These are phyloP conservation scores for Hylaeus volcanicus DNA, from an alignment of 1,140 invertebrate species.

Conservation along the genomic window DNA sequence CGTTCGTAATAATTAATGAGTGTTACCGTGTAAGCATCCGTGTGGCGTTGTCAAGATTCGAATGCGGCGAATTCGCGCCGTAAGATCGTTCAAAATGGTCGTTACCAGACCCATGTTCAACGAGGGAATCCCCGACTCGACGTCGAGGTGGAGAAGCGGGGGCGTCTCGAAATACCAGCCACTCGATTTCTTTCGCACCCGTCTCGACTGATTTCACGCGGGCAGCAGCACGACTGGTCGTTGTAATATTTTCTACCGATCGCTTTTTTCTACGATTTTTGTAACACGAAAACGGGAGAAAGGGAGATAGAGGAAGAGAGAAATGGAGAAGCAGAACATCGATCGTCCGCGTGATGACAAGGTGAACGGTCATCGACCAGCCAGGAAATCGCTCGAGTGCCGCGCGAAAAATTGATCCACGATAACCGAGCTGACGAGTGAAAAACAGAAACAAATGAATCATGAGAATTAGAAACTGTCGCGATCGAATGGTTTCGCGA, in stretches of 20 bases:
- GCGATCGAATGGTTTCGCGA: neutral
- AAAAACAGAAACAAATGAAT: too few relatives aligned
- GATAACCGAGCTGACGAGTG: neutral
- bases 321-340: neutral
- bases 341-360: neutral
- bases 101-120: neutral
- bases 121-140: neutral
- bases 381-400: neutral
- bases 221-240: neutral
- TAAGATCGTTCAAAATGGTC: conserved; percentile 1
- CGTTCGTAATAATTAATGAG: conserved; percentile 36
- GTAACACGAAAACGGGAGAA: neutral
- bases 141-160: too few relatives aligned
- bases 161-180: neutral
- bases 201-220: conserved; percentile 13
- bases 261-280: conserved; percentile 45
- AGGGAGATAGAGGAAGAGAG: neutral
- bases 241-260: conserved; percentile 30
- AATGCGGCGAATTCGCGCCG: too few relatives aligned
- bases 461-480: neutral
- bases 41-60: conserved; percentile 53
- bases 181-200: neutral
- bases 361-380: neutral
- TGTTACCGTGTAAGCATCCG: conserved; percentile 48
- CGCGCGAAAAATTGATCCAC: neutral